Percentiles rank a stretch among this genome's conserved stretches.
Conservation (phyloP, 2,888 invertebrate species). For the Cerastoderma edule region DNA sequence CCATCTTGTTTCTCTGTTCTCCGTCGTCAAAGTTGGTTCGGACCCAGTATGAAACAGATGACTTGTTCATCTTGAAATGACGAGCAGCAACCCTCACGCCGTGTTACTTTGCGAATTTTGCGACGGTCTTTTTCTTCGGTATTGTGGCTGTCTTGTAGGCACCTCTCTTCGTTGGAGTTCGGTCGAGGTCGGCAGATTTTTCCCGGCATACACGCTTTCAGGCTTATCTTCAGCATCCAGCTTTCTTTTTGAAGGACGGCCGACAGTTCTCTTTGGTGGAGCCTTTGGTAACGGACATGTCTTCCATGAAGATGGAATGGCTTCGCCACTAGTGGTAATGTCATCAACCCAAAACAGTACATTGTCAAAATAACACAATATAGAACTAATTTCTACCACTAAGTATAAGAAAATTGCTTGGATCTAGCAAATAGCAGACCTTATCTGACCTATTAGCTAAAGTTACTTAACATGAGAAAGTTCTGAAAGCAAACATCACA, state of each 20-base stretch:
- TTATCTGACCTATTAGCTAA: too few species aligned
- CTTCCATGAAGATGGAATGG: conserved; percentile 28
- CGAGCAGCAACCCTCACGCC: conserved; percentile 1
- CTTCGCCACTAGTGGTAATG: conserved; percentile 2
- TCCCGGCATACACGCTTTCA: too few species aligned
- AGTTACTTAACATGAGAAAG: too few species aligned
- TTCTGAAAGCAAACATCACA: too few species aligned
- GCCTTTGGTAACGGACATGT: conserved; percentile 19
- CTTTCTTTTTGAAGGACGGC: neutral
- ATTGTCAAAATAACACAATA: too few species aligned
- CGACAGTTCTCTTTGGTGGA: conserved; percentile 30
- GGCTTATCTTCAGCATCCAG: too few species aligned
- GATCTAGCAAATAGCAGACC: too few species aligned
- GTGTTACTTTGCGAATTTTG: neutral
- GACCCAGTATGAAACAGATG: conserved; percentile 3
- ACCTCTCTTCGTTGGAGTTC: neutral
- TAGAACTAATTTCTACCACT: too few species aligned
- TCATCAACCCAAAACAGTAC: too few species aligned
- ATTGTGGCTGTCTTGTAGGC: neutral
- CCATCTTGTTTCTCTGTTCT: conserved; percentile 1
- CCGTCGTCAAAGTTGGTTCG: neutral
- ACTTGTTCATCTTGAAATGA: conserved; percentile 1
- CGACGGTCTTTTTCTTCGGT: neutral
- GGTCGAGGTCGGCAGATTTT: neutral
- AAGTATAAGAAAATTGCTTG: too few species aligned